phyloP scores from a whole-genome alignment of 2,797 vertebrate species.

The Arnoldichthys spilopterus region DNA sequence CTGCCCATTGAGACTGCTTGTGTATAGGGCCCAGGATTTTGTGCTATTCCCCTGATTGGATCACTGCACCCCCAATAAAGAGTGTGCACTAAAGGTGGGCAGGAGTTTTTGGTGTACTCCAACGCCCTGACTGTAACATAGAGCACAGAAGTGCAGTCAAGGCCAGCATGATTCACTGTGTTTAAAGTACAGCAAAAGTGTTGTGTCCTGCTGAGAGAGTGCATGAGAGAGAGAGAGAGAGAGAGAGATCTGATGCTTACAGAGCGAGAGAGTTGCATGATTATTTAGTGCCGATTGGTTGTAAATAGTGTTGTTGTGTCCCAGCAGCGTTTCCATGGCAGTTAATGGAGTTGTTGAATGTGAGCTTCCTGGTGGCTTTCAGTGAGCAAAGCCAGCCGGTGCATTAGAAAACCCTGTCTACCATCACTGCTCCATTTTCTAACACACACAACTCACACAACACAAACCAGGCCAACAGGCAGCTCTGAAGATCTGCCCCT shows the following conservation, averaged over 20 bases:
- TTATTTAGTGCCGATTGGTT: conserved; percentile 64
- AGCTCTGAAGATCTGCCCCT: conserved; percentile 35
- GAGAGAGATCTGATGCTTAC: neutral
- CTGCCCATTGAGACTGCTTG: no score
- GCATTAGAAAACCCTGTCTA: conserved; percentile 47
- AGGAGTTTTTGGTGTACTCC: neutral
- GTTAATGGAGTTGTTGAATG: conserved; percentile 57
- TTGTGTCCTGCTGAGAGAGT: neutral
- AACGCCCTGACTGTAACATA: conserved; percentile 36
- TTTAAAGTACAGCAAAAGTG: conserved; percentile 19
- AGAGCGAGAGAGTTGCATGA: conserved; percentile 22
- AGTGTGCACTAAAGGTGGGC: neutral
- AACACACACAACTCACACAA: conserved; percentile 22
- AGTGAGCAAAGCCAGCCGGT: conserved; percentile 51
- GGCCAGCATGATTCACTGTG: conserved; percentile 27
- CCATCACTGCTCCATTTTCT: conserved; percentile 50
- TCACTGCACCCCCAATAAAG: no score
- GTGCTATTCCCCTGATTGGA: no score
- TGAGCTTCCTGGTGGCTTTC: conserved; percentile 48
- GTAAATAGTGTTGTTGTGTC: conserved; percentile 56
- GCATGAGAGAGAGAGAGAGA: conserved; percentile 10
- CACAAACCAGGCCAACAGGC: conserved; percentile 21
- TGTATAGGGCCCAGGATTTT: no score
- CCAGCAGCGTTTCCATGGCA: conserved; percentile 50
- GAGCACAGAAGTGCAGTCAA: conserved; percentile 36